A percentile compares a stretch with the other conserved stretches of the same genome.
phyloP scores from a whole-genome alignment of 1,140 invertebrate species.

The Ylistrum balloti region DNA sequence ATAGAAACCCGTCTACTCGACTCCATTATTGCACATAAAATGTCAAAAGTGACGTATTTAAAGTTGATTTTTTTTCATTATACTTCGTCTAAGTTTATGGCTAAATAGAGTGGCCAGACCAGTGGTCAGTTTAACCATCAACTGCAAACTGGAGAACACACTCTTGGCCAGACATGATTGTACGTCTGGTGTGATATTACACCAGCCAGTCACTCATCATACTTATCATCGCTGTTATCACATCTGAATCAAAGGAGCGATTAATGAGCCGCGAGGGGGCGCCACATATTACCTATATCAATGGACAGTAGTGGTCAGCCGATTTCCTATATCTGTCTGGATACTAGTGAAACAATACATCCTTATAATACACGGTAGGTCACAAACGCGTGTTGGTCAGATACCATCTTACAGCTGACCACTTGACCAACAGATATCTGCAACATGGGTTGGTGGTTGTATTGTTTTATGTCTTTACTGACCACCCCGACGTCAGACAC shows the following conservation, averaged over 20 bases:
- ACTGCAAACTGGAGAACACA: background rate
- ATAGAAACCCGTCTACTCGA: background rate
- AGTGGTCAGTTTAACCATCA: background rate
- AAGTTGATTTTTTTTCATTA: background rate
- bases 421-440: slow-evolving; percentile 38
- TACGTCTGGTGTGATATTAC: background rate
- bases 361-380: background rate
- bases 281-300: background rate
- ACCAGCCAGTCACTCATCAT: background rate
- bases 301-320: background rate
- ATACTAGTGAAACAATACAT: background rate
- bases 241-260: background rate
- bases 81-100: background rate
- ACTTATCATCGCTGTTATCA: slow-evolving; percentile 1
- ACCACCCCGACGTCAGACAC: background rate
- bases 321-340: background rate
- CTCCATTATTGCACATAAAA: background rate
- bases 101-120: background rate
- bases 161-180: background rate
- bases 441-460: background rate
- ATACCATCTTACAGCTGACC: slow-evolving; percentile 8
- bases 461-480: background rate
- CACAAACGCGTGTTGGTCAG: background rate
- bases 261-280: background rate
- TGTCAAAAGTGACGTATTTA: background rate